Percentiles rank a stretch among this genome's conserved stretches.
These are phyloP conservation scores for Polietes domitor DNA, from an alignment of 2,888 invertebrate species.

Conservation along the genomic window DNA sequence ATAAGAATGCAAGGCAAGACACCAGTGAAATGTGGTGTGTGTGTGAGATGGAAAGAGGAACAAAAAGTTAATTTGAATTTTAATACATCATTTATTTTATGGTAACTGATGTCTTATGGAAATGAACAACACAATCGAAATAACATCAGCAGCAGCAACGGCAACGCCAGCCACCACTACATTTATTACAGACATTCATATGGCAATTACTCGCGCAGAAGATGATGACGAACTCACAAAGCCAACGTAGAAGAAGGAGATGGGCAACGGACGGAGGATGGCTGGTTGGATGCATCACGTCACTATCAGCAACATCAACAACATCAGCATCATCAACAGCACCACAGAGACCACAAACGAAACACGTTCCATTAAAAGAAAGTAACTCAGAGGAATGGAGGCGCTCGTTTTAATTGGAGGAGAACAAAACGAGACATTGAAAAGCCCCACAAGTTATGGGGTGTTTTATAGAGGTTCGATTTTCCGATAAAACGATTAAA, in stretches of 20 bases:
- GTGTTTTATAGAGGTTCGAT: too few relatives aligned
- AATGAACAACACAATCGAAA: not conserved
- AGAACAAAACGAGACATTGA: not conserved
- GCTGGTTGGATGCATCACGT: slow-evolving; percentile 10
- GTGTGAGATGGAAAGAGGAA: not conserved
- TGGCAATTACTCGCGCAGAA: not conserved
- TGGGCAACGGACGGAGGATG: not conserved
- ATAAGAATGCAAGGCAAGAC: not conserved
- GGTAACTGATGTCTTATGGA: slow-evolving; percentile 33
- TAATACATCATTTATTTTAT: slow-evolving; percentile 64
- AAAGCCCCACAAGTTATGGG: too few relatives aligned
- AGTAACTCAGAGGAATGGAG: not conserved
- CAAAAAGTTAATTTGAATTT: slow-evolving; percentile 62
- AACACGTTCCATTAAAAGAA: not conserved
- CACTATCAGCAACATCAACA: not conserved
- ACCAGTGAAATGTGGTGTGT: not conserved
- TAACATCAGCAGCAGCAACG: not conserved
- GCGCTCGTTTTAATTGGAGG: not conserved
- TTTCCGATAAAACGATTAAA: too few relatives aligned
- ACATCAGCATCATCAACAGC: not conserved
- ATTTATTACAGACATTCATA: not conserved
- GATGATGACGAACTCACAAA: not conserved
- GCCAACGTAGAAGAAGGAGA: not conserved
- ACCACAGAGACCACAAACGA: not conserved
- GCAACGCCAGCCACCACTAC: not conserved